Base-by-base conservation (phyloP, 2,113 vertebrate species). In the Galeopterus variegatus region DNA sequence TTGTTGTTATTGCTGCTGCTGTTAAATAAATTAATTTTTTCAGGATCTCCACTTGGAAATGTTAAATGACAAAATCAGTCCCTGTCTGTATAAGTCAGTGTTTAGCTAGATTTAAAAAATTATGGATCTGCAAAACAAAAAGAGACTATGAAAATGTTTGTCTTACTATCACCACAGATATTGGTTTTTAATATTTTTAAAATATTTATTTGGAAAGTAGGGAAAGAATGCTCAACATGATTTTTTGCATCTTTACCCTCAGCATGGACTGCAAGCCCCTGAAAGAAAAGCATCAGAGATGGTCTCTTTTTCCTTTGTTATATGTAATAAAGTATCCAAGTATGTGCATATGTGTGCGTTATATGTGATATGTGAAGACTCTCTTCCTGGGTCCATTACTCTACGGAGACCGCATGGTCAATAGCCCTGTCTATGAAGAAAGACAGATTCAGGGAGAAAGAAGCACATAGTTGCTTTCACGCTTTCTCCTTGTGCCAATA, bases 1-100 rank as follows among this genome's bases (percentile, higher is more conserved):
- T 83, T 77, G 14, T 28, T 77, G 52, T 69, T 97, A 21, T 5
- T 89, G 23, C 48, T 87, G 31, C 41, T 75, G 3, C 26, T 67
- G 11, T 75, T 95, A 84, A 97, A 48, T 58, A 19, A 60, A 81
- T 85, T 92, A 23, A 12, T 31, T 33, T 56, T 94, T 93, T 77
- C 33, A 60, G 26, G 31, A 28, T 36, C 79, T 82, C 88, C 4
- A 33, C 9, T 84, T 87, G 80, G 73, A 95, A 82, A 95, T n/a
- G 12, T 62, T 60, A 62, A 52, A 31, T 48, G 85, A 48, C 65
- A 85, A 88, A 80, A 92, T 88, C 15, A 75, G 9, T 75, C 69
- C 69, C 33, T 82, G 31, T 9, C 41, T 41, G 12, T 58, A 28
- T 62, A 58, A 84, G 8, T 92, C 82, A 50, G n/a, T 81, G 72